Percentiles rank a stretch among this genome's conserved stretches.
phyloP scores from a whole-genome alignment of 2,113 vertebrate species.

The Caloenas nicobarica region DNA sequence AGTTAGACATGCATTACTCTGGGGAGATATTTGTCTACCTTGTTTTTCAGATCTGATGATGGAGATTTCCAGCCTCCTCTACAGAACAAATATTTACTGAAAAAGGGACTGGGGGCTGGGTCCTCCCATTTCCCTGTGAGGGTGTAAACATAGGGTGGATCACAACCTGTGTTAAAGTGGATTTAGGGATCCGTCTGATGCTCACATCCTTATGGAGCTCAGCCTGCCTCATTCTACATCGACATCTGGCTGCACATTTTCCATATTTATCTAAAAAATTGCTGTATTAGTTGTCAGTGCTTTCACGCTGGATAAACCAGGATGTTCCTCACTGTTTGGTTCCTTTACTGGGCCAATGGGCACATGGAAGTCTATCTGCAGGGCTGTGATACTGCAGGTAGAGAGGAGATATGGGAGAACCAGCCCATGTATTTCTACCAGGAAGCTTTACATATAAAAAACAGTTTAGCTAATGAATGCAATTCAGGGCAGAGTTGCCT shows the following conservation, averaged over 20 bases:
- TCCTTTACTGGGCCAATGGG: background rate
- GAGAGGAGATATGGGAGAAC: background rate
- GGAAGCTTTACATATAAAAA: background rate
- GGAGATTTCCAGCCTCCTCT: background rate
- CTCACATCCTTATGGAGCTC: background rate
- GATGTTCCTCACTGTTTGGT: background rate
- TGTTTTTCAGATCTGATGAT: background rate
- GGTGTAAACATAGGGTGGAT: background rate
- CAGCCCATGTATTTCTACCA: background rate
- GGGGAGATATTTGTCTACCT: slow-evolving; percentile 12
- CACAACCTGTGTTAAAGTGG: background rate
- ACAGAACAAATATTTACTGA: background rate
- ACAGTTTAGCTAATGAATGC: background rate
- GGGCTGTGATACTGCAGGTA: accelerated
- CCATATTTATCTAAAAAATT: background rate
- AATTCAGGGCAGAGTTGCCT: background rate
- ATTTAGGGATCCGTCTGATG: background rate
- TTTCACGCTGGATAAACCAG: background rate
- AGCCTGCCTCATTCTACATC: background rate
- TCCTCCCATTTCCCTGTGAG: background rate
- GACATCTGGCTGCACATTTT: background rate
- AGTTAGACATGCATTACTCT: background rate
- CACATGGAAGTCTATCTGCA: background rate
- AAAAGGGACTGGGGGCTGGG: background rate
- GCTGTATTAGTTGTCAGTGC: background rate